Base-by-base conservation (phyloP, 2,797 vertebrate species). In the Dicrostonyx torquatus region DNA sequence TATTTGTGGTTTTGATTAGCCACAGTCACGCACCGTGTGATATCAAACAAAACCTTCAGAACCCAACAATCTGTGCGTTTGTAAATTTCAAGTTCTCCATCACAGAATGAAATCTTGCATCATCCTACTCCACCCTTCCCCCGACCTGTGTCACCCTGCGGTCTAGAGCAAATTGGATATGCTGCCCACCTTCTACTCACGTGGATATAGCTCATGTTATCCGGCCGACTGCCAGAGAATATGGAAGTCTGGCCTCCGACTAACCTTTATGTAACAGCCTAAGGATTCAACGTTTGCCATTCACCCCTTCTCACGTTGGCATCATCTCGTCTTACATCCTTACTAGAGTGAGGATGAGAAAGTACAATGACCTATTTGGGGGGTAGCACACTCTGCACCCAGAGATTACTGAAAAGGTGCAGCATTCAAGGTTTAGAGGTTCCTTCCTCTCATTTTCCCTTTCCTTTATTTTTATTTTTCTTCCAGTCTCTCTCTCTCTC, bases 381-480 rank as follows among this genome's bases (percentile, higher is more conserved):
- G 12, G 4, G 6, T 17, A 53, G 18, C 18, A 3, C 37, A 72
- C 0, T 1, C 34, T 5, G 34, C 4, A 14, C 45, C 53, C 2
- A 76, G 40, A 62, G 2, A 37, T 45, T 43, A 9, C 3, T 3
- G 20, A 43, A 34, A 29, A 53, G 37, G 1, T 9, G 0, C 11
- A 8, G 48, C 48, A 40, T 17, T 45, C 11, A 29, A 0, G 0
- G 4, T 24, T 34, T 26, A 14, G 14, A 10, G 24, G 7, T 37
- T 53, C 48, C 24, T 60, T 37, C 15, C 1, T 37, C 9, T 58
- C 45, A 14, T 48, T 58, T 60, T 40, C 4, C 29, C 26, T 79
- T 37, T n/a, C 29, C 26, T 64, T 64, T 31, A 66, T 66, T 66
- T 66, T 64, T 64, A 29, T 64, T 64, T 40, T 20, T 18, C 9